Conservation (phyloP, 1,140 invertebrate species). For the Scylla paramamosain region DNA sequence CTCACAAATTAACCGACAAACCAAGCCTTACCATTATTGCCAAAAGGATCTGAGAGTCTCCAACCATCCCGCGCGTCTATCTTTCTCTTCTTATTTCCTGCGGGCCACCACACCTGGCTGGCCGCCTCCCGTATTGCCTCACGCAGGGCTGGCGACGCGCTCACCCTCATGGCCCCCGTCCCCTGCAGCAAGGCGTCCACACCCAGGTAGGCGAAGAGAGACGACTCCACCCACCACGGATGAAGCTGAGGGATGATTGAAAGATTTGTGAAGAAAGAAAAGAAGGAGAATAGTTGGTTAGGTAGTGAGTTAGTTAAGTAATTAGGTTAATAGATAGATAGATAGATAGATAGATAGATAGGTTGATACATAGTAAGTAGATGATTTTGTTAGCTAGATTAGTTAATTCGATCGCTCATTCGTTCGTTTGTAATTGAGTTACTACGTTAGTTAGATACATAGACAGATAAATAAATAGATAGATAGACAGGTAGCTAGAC, state of each 20-base stretch:
- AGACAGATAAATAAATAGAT: no score
- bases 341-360: no score
- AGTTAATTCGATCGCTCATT: no score
- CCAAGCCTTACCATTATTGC: not conserved
- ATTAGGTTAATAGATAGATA: no score
- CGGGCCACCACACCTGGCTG: constrained; percentile 32
- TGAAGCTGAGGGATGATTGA: not conserved
- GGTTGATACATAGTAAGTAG: no score
- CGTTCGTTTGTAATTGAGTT: no score
- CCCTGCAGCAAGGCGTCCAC: constrained; percentile 54
- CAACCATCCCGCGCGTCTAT: constrained; percentile 26
- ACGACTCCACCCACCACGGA: constrained; percentile 50
- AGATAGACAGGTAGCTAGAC: no score
- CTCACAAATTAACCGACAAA: not conserved
- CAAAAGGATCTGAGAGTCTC: not conserved
- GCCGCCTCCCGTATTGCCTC: constrained; percentile 46
- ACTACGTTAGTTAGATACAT: no score
- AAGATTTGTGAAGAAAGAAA: not conserved
- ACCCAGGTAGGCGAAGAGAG: constrained; percentile 44
- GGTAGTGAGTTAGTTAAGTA: no score
- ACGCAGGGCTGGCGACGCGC: constrained; percentile 27
- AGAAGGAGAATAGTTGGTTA: no score
- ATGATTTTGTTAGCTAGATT: no score
- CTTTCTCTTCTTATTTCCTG: not conserved
- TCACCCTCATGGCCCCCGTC: constrained; percentile 40